Evolutionary conservation across 2,797 vertebrate species (phyloP).

Genomic region (Pogonophryne albipinna): DNA sequence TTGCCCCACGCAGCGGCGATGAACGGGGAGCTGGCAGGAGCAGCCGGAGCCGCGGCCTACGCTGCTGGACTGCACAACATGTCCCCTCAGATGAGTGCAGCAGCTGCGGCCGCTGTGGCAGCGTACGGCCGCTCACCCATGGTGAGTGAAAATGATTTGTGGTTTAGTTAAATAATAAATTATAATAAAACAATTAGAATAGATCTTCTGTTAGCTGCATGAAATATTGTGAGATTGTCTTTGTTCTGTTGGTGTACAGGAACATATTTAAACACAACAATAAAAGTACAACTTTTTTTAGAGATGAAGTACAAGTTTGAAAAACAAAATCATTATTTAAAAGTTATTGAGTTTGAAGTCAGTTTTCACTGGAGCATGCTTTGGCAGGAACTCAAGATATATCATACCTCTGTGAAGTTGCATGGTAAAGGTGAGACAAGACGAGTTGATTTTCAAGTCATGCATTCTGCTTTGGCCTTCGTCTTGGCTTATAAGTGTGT

Average conservation of each 20-base stretch:
- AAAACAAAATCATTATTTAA: neutral
- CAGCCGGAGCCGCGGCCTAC: slow-evolving; percentile 89
- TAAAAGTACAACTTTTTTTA: too few species aligned
- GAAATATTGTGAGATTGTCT: too few species aligned
- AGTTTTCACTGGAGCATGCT: neutral
- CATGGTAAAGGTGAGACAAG: slow-evolving; percentile 12
- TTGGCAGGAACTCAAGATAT: neutral
- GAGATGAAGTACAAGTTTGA: neutral
- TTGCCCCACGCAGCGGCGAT: slow-evolving; percentile 92
- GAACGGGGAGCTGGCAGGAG: slow-evolving; percentile 94
- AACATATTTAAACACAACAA: too few species aligned
- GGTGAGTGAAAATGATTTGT: slow-evolving; percentile 82
- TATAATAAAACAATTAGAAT: neutral
- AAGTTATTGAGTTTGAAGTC: neutral
- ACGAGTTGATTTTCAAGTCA: slow-evolving; percentile 20
- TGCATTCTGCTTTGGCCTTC: slow-evolving; percentile 1
- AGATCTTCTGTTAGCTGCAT: neutral
- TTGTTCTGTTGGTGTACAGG: too few species aligned
- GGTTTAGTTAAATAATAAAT: neutral
- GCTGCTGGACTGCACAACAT: slow-evolving; percentile 94
- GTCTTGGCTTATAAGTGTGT: slow-evolving; percentile 16
- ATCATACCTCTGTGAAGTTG: neutral
- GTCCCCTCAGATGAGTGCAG: slow-evolving; percentile 96
- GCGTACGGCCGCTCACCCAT: slow-evolving; percentile 95
- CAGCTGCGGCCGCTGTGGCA: slow-evolving; percentile 92